phyloP scores from a whole-genome alignment of 37 sponge, comb jelly and placozoan genomes.

The Agelas oroides region DNA sequence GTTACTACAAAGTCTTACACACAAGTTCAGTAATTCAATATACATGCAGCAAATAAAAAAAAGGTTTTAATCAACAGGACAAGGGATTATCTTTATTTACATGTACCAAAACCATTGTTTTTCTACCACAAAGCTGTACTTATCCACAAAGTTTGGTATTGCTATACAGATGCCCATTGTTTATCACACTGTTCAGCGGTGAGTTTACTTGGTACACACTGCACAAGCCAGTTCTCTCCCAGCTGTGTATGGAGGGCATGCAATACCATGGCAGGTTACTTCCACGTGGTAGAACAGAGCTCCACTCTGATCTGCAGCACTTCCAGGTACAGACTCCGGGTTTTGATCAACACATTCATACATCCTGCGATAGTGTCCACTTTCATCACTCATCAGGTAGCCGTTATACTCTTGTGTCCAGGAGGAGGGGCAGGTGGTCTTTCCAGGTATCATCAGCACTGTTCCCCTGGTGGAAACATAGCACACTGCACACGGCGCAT shows the following conservation, averaged over 20 bases:
- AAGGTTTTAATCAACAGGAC: no score
- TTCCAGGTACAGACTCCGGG: constrained; percentile 25
- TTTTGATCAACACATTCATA: constrained; percentile 28
- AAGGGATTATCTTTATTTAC: no score
- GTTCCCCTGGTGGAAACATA: neutral
- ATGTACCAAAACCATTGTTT: no score
- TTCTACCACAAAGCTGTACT: no score
- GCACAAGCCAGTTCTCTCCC: constrained; percentile 56
- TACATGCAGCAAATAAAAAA: no score
- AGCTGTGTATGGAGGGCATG: constrained; percentile 55
- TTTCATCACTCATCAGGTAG: neutral
- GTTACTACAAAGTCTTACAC: no score
- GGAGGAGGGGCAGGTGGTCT: no score
- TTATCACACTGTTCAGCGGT: no score
- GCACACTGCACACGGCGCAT: neutral
- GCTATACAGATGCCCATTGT: no score
- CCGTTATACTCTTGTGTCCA: neutral
- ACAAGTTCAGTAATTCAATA: no score
- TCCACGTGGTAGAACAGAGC: constrained; percentile 60
- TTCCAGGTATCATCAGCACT: no score
- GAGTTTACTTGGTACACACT: constrained; percentile 75
- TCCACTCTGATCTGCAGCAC: constrained; percentile 26
- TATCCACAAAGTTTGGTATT: no score
- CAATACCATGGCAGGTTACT: constrained; percentile 46
- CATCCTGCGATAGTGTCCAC: neutral